Conservation (phyloP, 2,113 vertebrate species). For the Mormoops blainvillei region DNA sequence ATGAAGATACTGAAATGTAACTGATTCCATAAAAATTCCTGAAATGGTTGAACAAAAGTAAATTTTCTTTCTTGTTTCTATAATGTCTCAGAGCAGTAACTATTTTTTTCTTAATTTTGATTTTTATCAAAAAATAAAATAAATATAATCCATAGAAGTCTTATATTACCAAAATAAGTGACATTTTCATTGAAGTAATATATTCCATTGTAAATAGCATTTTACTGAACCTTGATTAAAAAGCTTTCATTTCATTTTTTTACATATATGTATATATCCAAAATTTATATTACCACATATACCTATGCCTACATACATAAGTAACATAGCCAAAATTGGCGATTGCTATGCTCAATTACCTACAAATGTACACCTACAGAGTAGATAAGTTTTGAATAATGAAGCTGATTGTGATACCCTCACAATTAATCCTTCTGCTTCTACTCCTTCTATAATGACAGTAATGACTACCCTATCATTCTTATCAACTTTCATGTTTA, state of each 20-base stretch:
- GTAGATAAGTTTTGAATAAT: background rate
- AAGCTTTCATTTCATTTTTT: background rate
- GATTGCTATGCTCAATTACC: background rate
- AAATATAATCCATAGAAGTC: background rate
- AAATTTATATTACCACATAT: background rate
- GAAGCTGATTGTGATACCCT: background rate
- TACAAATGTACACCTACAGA: background rate
- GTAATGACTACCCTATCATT: background rate
- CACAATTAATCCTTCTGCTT: background rate
- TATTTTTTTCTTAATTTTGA: background rate
- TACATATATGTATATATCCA: background rate
- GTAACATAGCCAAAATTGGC: background rate
- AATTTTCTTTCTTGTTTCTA: background rate
- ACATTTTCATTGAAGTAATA: background rate
- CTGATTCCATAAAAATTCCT: background rate
- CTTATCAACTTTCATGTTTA: background rate
- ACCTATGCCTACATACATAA: background rate
- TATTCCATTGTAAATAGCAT: background rate
- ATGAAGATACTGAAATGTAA: background rate
- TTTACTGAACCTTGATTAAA: background rate
- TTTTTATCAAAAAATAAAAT: constrained; percentile 22
- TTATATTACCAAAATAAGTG: constrained; percentile 9
- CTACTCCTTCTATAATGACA: background rate
- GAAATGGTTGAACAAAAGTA: background rate
- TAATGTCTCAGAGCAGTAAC: background rate